Evolutionary conservation across 1,140 invertebrate genomes (phyloP), one percentile per base, ranked within the genome.

Genomic region (Triops cancriformis): DNA sequence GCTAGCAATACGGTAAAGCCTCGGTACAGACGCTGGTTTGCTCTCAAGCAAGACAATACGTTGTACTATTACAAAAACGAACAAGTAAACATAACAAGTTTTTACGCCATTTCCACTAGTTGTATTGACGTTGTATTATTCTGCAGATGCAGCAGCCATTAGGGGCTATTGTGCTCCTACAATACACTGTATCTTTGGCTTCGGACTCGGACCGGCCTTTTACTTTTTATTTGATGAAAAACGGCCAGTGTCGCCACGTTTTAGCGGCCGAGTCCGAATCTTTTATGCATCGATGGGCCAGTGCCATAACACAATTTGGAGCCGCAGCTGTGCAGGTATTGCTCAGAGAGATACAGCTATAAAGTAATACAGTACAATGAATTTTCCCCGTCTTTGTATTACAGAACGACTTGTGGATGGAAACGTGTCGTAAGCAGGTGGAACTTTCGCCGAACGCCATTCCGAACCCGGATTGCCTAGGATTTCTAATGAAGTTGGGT

Each of bases 51-150:
- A 73, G 95, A 98, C 85, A 94, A 95, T 85, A 97, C 94, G 85
- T 88, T 98, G 73, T 98, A 98, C 85, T 97, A 94, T 85, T 98
- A 96, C 85, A 98, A 96, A 87, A 92, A 90, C 82, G 92, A 96
- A 78, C 82, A 85, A 82, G 86, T 88, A 82, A 80, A 81, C 76
- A 11, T 26, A 14, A 43, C 18, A 42, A 7, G n/a, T 23, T 45
- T 23, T 76, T 51, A 9, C 11, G 23, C 14, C n/a, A 42, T 43
- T 9, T 76, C 64, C 31, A n/a, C n/a, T n/a, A n/a, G n/a, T 18
- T 37, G 9, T 31, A 37, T 31, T 26, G 27, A 51, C 11, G 11
- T 73, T n/a, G 37, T 27, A 72, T 28, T 77, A 12, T 28, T 6
- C 1, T 10, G 41, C 83, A 96, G 92, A 92, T 93, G 83, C 90